Base-by-base conservation (phyloP, 2,888 invertebrate genomes). In the Diaperis boleti region DNA sequence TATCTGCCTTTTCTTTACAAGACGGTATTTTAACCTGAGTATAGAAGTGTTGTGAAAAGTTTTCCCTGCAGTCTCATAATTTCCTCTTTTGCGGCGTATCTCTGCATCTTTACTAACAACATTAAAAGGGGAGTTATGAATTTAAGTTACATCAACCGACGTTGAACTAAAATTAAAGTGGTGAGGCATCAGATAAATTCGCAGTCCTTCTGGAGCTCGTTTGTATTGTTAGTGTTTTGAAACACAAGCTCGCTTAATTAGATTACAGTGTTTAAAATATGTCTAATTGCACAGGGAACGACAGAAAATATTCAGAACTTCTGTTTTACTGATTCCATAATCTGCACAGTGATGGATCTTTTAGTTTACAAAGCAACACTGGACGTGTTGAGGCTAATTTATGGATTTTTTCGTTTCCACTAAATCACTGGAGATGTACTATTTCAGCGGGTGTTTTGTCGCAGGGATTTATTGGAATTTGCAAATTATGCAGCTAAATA, bases 201-300 rank as follows among this genome's bases (percentile, higher is more conserved):
- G 11, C 26, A 15, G 42, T 42, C 41, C 54, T 41, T 14, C 37
- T 31, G 41, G 11, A 42, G 41, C 41, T 42, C 42, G 18, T 54
- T 54, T 29, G 31, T 41, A 26, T 54, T 54, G 17, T 42, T 42
- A 22, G 14, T 52, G 54, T 54, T 54, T 31, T 31, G 54, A 33
- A 49, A 10, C 29, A 49, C 15, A 41, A 33, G 22, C 54, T 42
- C 22, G 20, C 26, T 29, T 52, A 52, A 52, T 52, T 52, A 52
- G 22, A 52, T 54, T 54, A 54, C 26, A 37, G n/a, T 26, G 42
- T 18, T 31, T 41, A 42, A 54, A 54, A 54, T 54, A 54, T 54
- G 54, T 54, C 42, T 54, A 54, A 54, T 54, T 54, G 41, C 42
- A 18, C 39, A 54, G 29, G 14, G 37, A 52, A 52, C 35, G 18